These are phyloP conservation scores for Muscicapa comitata DNA, from an alignment of 2,797 vertebrate genomes.

Conservation along the genomic window DNA sequence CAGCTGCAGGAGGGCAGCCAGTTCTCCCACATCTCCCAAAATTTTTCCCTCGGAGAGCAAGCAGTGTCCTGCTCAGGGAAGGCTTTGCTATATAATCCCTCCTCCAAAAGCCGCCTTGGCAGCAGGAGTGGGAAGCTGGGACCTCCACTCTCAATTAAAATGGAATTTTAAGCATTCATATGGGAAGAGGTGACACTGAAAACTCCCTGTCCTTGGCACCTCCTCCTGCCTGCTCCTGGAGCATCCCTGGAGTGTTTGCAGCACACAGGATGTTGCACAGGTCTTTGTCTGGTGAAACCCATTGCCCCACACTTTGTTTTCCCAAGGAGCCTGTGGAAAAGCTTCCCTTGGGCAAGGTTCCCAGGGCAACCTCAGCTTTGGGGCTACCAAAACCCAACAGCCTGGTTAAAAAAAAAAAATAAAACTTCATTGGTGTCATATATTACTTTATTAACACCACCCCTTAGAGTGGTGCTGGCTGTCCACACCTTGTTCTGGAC, in stretches of 20 bases:
- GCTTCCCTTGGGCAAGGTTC: neutral
- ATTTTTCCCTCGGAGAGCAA: neutral
- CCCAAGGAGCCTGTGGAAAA: neutral
- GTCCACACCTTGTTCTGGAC: neutral
- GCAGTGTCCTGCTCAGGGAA: neutral
- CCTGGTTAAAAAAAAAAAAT: neutral
- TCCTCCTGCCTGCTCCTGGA: neutral
- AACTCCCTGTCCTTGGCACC: neutral
- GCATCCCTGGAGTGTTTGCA: neutral
- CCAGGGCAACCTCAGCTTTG: neutral
- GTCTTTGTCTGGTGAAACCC: neutral
- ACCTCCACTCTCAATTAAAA: accelerated
- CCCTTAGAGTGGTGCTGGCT: neutral
- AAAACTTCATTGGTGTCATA: accelerated
- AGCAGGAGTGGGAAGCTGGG: neutral
- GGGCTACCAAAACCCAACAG: neutral
- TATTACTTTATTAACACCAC: accelerated
- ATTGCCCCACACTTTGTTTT: neutral
- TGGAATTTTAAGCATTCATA: neutral
- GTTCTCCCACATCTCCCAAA: neutral
- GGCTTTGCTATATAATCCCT: neutral
- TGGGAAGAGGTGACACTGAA: neutral
- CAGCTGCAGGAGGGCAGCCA: neutral
- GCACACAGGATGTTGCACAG: neutral
- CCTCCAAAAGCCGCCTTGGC: neutral